Conservation (phyloP, 2,797 vertebrate genomes). For the Buceros bicornis region DNA sequence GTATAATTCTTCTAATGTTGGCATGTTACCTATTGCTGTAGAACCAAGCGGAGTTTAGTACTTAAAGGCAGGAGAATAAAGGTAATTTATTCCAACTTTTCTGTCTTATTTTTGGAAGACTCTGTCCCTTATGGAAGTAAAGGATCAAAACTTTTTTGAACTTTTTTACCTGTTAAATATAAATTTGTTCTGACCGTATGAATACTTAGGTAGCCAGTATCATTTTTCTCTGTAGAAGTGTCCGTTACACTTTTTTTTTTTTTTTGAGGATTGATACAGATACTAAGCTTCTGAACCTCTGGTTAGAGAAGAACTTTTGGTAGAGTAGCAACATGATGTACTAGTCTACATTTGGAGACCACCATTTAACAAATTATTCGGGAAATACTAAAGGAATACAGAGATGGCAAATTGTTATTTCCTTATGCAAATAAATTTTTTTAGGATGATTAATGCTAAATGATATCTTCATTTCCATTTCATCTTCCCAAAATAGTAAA, state of each 20-base stretch:
- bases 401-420: neutral
- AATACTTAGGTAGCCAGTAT: neutral
- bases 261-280: neutral
- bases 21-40: neutral
- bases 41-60: neutral
- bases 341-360: neutral
- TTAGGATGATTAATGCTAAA: neutral
- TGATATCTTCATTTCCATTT: neutral
- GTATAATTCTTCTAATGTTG: neutral
- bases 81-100: neutral
- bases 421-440: neutral
- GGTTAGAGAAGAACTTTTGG: neutral
- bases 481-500: neutral
- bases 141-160: neutral
- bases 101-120: neutral
- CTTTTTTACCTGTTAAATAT: neutral
- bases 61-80: neutral
- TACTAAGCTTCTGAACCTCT: neutral
- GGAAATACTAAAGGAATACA: neutral
- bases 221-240: neutral
- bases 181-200: neutral
- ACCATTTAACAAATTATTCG: neutral
- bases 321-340: neutral
- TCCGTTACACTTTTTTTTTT: neutral
- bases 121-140: neutral